phyloP scores from a whole-genome alignment of 1,140 invertebrate species.

The Anoplophora glabripennis region DNA sequence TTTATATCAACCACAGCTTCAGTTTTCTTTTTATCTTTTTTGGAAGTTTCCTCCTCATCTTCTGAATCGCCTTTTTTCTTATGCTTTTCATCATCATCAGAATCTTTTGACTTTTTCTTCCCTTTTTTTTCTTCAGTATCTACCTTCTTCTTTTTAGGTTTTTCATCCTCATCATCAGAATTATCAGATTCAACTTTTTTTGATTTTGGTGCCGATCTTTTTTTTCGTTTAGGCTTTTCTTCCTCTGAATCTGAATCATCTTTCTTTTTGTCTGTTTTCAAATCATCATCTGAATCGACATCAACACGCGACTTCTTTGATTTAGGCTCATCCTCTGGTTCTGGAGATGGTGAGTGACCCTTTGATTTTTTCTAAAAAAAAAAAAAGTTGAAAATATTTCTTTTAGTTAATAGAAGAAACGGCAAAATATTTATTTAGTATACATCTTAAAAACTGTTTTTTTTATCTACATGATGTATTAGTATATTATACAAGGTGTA shows the following conservation, averaged over 20 bases:
- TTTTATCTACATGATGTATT: too few relatives aligned
- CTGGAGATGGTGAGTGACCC: conserved; percentile 25
- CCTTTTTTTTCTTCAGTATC: conserved; percentile 10
- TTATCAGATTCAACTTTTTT: conserved; percentile 21
- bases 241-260: conserved; percentile 34
- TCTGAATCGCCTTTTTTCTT: conserved; percentile 24
- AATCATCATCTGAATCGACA: conserved; percentile 31
- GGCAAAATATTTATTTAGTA: background rate
- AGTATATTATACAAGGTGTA: too few relatives aligned
- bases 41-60: conserved; percentile 22
- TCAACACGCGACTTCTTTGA: conserved; percentile 28
- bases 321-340: conserved; percentile 31
- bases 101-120: conserved; percentile 11
- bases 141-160: conserved; percentile 25
- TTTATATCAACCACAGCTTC: conserved; percentile 20
- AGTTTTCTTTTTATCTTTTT: conserved; percentile 31
- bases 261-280: conserved; percentile 32
- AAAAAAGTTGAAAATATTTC: background rate
- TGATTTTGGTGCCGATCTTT: conserved; percentile 14
- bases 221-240: conserved; percentile 26
- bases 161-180: conserved; percentile 32
- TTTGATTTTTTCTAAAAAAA: conserved; percentile 27
- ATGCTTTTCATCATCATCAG: conserved; percentile 10
- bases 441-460: background rate
- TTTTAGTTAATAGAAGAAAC: background rate